Percentiles rank a stretch among this genome's conserved stretches.
Evolutionary conservation across 2,888 invertebrate genomes (phyloP).

Genomic region (Adelognathus sp.): DNA sequence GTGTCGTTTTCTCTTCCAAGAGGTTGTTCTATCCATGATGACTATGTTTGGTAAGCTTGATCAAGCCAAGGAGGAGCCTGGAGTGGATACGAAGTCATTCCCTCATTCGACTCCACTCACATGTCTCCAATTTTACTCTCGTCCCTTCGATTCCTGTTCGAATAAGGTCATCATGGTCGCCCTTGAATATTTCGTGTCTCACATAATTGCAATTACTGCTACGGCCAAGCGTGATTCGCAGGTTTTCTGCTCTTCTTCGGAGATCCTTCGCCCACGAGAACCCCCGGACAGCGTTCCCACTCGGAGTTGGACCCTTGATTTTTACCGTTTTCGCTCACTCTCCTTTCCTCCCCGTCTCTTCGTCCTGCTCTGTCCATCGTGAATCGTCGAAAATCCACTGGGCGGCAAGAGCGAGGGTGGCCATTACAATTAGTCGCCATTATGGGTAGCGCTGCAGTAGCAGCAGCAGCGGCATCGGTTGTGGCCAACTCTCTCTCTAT

Average conservation of each 20-base stretch:
- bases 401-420: constrained; percentile 66
- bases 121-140: no score
- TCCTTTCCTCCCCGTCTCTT: not conserved
- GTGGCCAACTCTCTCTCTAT: constrained; percentile 30
- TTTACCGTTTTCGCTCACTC: constrained; percentile 18
- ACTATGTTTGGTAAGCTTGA: no score
- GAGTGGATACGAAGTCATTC: no score
- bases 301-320: not conserved
- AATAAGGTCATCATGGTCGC: no score
- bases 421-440: constrained; percentile 77
- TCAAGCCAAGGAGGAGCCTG: no score
- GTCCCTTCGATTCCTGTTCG: no score
- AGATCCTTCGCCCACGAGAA: not conserved
- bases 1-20: no score
- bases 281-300: not conserved
- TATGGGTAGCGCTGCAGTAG: constrained; percentile 64
- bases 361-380: constrained; percentile 42
- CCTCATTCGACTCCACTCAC: no score
- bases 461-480: constrained; percentile 32
- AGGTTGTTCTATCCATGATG: no score
- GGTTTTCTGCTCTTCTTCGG: not conserved
- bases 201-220: not conserved
- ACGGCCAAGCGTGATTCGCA: not conserved
- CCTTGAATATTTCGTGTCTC: not conserved
- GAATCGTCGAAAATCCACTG: constrained; percentile 58